Evolutionary conservation across 2,113 vertebrate species (phyloP).

Genomic region (Setophaga coronata): DNA sequence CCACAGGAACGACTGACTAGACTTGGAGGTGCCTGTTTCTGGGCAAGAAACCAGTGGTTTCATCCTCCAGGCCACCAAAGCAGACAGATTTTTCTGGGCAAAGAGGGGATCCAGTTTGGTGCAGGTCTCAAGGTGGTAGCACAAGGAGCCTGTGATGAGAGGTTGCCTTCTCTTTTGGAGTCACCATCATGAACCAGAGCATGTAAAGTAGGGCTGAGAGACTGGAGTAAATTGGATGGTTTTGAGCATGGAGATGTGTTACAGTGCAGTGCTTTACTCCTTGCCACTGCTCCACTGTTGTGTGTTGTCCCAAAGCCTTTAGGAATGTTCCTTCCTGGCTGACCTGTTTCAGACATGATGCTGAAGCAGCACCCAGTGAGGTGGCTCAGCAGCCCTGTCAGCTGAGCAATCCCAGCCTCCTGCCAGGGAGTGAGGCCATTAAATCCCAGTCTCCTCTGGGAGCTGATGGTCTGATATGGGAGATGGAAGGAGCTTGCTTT

Average conservation of each 20-base stretch:
- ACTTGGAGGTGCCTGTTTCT: neutral
- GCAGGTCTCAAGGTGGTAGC: neutral
- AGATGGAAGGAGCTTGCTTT: slow-evolving; percentile 12
- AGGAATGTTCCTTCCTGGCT: neutral
- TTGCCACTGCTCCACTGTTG: neutral
- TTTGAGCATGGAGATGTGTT: neutral
- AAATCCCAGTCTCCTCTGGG: neutral
- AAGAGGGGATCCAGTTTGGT: neutral
- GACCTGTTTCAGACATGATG: rapidly evolving
- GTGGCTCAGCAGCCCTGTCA: rapidly evolving
- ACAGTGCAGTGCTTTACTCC: neutral
- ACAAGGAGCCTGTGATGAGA: neutral
- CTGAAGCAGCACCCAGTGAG: neutral
- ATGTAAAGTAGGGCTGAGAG: rapidly evolving
- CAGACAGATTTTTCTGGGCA: neutral
- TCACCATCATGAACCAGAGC: neutral
- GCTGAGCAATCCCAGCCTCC: neutral
- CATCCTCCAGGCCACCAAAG: neutral
- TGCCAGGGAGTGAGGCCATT: neutral
- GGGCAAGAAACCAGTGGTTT: neutral
- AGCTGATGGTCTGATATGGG: neutral
- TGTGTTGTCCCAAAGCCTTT: neutral
- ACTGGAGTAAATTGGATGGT: rapidly evolving
- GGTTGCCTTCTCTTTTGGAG: neutral
- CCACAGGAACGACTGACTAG: rapidly evolving